phyloP scores from a whole-genome alignment of 2,797 vertebrate genomes.

The Carduelis carduelis region DNA sequence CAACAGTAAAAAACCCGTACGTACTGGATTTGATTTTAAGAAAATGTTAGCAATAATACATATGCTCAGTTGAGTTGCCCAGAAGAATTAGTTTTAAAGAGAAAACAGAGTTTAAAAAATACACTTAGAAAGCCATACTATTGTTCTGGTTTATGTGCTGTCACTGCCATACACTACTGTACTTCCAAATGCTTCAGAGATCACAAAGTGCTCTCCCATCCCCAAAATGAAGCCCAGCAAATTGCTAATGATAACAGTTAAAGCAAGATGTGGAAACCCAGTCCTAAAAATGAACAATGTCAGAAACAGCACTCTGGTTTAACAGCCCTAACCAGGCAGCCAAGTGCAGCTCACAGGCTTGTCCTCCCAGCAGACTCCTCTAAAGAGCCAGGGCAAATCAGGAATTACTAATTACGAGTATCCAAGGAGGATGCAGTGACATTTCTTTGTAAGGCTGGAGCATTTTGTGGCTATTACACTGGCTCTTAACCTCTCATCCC shows the following conservation, averaged over 20 bases:
- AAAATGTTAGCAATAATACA: background rate
- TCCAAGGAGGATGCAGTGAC: constrained; percentile 11
- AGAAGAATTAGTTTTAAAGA: background rate
- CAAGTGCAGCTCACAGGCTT: background rate
- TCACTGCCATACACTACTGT: background rate
- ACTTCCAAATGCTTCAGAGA: constrained; percentile 26
- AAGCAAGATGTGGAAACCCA: constrained; percentile 31
- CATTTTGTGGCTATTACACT: background rate
- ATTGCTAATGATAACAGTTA: constrained; percentile 37
- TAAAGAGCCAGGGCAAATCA: background rate
- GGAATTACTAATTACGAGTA: background rate
- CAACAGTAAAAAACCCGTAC: background rate
- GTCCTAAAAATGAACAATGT: constrained; percentile 37
- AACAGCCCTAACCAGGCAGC: constrained; percentile 30
- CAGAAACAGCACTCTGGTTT: constrained; percentile 31
- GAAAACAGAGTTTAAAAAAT: background rate
- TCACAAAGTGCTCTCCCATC: background rate
- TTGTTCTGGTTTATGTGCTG: background rate
- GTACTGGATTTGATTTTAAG: background rate
- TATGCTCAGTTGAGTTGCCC: background rate
- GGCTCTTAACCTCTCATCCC: constrained; percentile 33
- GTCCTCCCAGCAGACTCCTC: background rate
- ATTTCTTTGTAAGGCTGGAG: constrained; percentile 24
- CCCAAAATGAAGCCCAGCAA: constrained; percentile 51
- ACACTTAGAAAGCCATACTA: background rate